A percentile compares a stretch with the other conserved stretches of the same genome.
Evolutionary conservation across 1,140 invertebrate species (phyloP).

Genomic region (Oryctes rhinoceros): DNA sequence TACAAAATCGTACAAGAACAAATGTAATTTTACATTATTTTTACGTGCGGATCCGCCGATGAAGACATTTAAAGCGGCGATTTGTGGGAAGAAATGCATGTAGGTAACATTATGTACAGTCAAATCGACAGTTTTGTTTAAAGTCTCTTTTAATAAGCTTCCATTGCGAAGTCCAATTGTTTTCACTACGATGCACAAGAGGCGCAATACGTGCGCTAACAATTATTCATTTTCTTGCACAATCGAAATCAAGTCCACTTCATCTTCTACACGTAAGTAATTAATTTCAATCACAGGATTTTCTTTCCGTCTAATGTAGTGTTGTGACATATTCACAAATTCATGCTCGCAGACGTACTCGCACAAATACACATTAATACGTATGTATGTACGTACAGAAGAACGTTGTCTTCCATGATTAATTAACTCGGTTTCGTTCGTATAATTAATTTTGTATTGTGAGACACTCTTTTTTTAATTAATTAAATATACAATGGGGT

Average conservation of each 20-base stretch:
- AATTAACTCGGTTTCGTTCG: slow-evolving; percentile 36
- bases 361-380: not conserved
- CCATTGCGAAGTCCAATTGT: not conserved
- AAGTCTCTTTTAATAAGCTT: not conserved
- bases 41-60: too few species aligned
- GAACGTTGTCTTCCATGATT: slow-evolving; percentile 28
- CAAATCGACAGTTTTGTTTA: not conserved
- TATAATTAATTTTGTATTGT: slow-evolving; percentile 40
- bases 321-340: slow-evolving; percentile 10
- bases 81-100: too few species aligned
- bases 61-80: too few species aligned
- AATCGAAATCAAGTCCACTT: slow-evolving; percentile 4
- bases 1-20: too few species aligned
- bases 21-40: too few species aligned
- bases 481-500: slow-evolving; percentile 32
- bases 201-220: not conserved
- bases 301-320: slow-evolving; percentile 8
- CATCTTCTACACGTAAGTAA: not conserved
- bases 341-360: not conserved
- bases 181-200: not conserved
- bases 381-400: not conserved
- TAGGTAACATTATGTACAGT: not conserved
- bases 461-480: slow-evolving; percentile 39
- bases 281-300: slow-evolving; percentile 32
- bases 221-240: slow-evolving; percentile 27